phyloP scores from a whole-genome alignment of 2,113 vertebrate species.

The Prunella himalayana region DNA sequence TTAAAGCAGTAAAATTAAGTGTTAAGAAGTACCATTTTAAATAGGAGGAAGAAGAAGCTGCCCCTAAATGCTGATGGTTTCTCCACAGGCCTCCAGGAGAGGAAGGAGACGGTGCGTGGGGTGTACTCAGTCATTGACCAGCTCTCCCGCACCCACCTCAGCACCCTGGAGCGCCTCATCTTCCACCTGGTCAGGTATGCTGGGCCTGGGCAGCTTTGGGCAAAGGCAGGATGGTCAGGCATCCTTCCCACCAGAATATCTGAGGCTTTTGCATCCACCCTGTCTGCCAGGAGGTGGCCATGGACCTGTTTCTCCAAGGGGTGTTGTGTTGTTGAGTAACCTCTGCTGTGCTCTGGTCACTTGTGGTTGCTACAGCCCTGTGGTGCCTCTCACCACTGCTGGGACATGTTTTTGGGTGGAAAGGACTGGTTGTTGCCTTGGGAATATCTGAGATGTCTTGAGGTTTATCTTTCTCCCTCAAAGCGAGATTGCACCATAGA shows the following conservation, averaged over 20 bases:
- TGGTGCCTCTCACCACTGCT: not conserved
- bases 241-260: fast-evolving
- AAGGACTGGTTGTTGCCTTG: not conserved
- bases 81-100: conserved; percentile 86
- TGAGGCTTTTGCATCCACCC: not conserved
- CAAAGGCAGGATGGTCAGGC: not conserved
- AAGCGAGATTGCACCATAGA: not conserved
- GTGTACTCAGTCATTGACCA: conserved; percentile 96
- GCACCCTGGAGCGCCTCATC: conserved; percentile 92
- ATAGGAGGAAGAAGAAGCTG: not conserved
- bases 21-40: not conserved
- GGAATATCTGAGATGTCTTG: not conserved
- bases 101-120: conserved; percentile 87
- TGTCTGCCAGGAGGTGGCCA: not conserved
- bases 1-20: not conserved
- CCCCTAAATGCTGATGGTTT: not conserved
- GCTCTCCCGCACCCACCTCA: conserved; percentile 92
- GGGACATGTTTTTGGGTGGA: not conserved
- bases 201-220: not conserved
- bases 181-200: conserved; percentile 95
- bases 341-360: not conserved
- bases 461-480: not conserved
- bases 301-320: not conserved
- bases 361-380: fast-evolving
- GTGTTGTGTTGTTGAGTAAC: not conserved